Base-by-base conservation (phyloP, 2,888 invertebrate species). In the Drosophila flavopinicola region DNA sequence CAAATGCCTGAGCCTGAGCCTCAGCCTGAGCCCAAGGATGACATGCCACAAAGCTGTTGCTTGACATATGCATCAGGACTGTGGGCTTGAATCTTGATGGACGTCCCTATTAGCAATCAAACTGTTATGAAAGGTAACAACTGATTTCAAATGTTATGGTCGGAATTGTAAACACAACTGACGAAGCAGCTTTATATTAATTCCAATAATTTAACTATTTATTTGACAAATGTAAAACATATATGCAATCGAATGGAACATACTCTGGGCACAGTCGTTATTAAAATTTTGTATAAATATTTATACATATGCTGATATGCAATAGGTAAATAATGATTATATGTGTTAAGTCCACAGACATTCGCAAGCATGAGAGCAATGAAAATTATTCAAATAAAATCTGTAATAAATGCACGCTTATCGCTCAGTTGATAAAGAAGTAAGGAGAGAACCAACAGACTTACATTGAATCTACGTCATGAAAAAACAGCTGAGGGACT, bases 1-100 rank as follows among this genome's bases (percentile, higher is more conserved):
- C 79, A 84, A 79, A 76, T 58, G 80, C 32, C 61, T 48, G 29
- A 45, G 35, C n/a, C n/a, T n/a, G n/a, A n/a, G n/a, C n/a, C n/a
- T n/a, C n/a, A n/a, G n/a, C n/a, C n/a, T n/a, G n/a, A n/a, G 24
- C 32, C 17, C 54, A 9, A 17, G 3, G 27, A 27, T 58, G 65
- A 37, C 58, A 59, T 47, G 39, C 25, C 10, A n/a, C 30, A 32
- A 38, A 39, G 32, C 54, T 49, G 30, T 44, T 6, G 20, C n/a
- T 24, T 49, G 63, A 51, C 57, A 49, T 47, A 24, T 39, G 57
- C 15, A 24, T 13, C 30, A 30, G 29, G 20, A 20, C 20, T 20
- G 20, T 10, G 25, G 32, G 23, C 17, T 42, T 27, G 15, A 41
- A 17, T 10, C 11, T 39, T 44, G 29, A 54, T 45, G 45, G 49